These are phyloP conservation scores for Grantiella picta DNA, from an alignment of 2,113 vertebrate genomes.

Conservation along the genomic window DNA sequence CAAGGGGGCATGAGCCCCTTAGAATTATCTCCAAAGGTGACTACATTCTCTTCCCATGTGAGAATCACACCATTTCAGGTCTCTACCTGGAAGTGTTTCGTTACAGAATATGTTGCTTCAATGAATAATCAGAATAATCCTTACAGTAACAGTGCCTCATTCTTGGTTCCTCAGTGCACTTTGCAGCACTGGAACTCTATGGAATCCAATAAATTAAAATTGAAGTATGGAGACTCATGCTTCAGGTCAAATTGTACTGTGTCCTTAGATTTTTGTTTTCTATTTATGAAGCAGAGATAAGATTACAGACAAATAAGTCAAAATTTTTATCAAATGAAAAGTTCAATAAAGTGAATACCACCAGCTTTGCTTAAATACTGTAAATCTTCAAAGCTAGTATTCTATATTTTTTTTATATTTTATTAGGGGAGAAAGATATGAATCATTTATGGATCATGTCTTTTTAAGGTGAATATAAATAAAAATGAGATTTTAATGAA, in stretches of 20 bases:
- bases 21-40: neutral
- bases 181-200: neutral
- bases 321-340: neutral
- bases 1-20: neutral
- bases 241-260: neutral
- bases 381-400: neutral
- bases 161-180: neutral
- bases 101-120: neutral
- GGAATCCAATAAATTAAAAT: neutral
- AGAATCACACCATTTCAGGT: neutral
- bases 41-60: neutral
- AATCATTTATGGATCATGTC: neutral
- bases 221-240: neutral
- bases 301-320: neutral
- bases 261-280: neutral
- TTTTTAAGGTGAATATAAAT: neutral
- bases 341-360: neutral
- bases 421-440: neutral
- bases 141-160: neutral
- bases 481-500: neutral
- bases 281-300: slow-evolving; percentile 10
- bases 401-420: neutral
- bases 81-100: neutral
- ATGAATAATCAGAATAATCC: neutral
- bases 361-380: neutral